Evolutionary conservation across 2,113 vertebrate genomes (phyloP), one percentile per base, ranked within the genome.

Genomic region (Erpornis zantholeuca): DNA sequence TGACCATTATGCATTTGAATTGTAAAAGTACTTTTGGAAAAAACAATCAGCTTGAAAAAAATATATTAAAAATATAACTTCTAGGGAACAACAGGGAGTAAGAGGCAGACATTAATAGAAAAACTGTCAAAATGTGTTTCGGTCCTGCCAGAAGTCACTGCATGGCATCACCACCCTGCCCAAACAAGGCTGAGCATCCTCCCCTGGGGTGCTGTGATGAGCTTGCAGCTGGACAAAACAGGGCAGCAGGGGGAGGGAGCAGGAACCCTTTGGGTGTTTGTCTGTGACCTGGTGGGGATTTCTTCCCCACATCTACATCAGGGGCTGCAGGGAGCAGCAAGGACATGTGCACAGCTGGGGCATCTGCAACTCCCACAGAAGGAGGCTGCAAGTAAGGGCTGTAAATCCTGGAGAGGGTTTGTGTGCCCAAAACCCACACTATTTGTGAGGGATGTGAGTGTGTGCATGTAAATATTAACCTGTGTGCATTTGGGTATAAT

Each of bases 231-330:
- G 27, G 18, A 13, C 23, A 68, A 40, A 10, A n/a, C 66, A 64
- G 21, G 40, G 18, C 19, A 65, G 11, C 3, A 12, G 18, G 6
- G 4, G 9, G 5, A 66, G 23, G 9, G 47, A 71, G 12, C 56
- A 31, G 38, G 12, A 12, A 28, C 5, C 2, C 17, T 79, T 64
- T 2, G 2, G 3, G 2, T 21, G 7, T 36, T 21, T 1, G 0
- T 18, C 11, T 56, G 47, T 0, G 3, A 21, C 33, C 13, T 36
- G 19, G 6, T 28, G 33, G 21, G 15, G 5, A 28, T 69, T 80
- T 76, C 15, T 29, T 49, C n/a, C 15, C 25, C 15, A 27, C 2
- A 3, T 6, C 6, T 49, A 2, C 36, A 4, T 4, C 2, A 1
- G 7, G 21, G 11, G 5, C 6, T 68, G 53, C 44, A 68, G 31